Base-by-base conservation (phyloP, 2,797 vertebrate genomes). In the Chromis chromis region DNA sequence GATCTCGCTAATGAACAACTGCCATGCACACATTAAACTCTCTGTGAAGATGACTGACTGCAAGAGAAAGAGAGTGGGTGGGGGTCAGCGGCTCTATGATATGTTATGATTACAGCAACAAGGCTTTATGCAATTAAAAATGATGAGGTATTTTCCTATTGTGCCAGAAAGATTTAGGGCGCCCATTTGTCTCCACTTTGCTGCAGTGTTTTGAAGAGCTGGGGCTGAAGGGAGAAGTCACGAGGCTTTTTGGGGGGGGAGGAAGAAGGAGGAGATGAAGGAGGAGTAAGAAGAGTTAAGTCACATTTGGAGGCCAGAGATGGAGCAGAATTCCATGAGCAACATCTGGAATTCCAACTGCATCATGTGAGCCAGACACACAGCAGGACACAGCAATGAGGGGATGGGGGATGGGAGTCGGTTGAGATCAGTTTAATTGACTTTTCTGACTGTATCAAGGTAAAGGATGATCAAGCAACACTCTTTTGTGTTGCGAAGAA, bases 271-370 rank as follows among this genome's bases (percentile, higher is more conserved):
- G 72, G 49, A 58, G 82, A 62, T 61, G 78, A 55, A 65, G 78
- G 86, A 76, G 78, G 59, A 77, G 77, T 40, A 58, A 65, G 61
- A 70, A 77, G 86, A 68, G 82, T 84, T 79, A 82, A 89, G 79
- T 91, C 89, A 87, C 90, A 90, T 92, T 91, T 88, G 83, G 90
- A 92, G 86, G 86, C 90, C 91, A 93, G 82, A 88, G 86, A 91
- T 90, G 85, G 81, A 90, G 90, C 82, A 91, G 91, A 91, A 93
- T 94, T 94, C 91, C 92, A 91, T 89, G 85, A 93, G 63, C 89
- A 93, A 93, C 94, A 95, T 95, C 94, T 95, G 94, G 94, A 93
- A 93, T 93, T 92, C 87, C 83, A 71, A 93, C 91, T 91, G 92
- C 85, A 89, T 93, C 87, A 84, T 77, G 83, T 85, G 75, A 68